Base-by-base conservation (phyloP, 2,888 invertebrate species). In the Acleris emargana region DNA sequence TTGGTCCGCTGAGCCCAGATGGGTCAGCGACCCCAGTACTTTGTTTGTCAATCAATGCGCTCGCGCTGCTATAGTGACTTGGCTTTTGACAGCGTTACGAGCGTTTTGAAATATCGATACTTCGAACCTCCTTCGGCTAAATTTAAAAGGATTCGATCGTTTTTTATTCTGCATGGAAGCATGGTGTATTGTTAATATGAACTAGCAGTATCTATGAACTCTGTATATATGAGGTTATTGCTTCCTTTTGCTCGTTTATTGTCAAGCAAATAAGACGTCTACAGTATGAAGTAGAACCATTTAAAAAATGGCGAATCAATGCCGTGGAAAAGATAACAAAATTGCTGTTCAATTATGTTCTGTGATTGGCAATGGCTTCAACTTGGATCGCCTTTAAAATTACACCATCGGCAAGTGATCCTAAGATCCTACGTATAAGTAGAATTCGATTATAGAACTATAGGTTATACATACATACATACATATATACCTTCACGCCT, bases 11-110 rank as follows among this genome's bases (percentile, higher is more conserved):
- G 13, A 58, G 4, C 11, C 43, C 25, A 45, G 57, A 59, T 49
- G 42, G 64, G 54, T 64, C 64, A 53, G 13, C 32, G 64, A 64
- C 54, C 59, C 42, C n/a, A 11, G 43, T 57, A 45, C 57, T 57
- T 43, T 57, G 64, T 54, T 53, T 64, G 64, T 64, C 64, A 64
- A 64, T 64, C 64, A 54, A 59, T 64, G 63, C 47, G 38, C 16
- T 49, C 58, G 63, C 47, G 38, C 16, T 42, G 38, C 54, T n/a
- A 32, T 54, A 18, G 47, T 58, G 53, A 49, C 51, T 55, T 42
- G n/a, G 45, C 18, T 53, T 54, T 58, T 64, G 58, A 64, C 64
- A 52, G 58, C 25, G 28, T 52, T 63, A 63, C 63, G 52, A 53
- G 38, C 45, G 58, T 25, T 58, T 58, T 58, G 58, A 64, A 53